Base-by-base conservation (phyloP, 2,113 vertebrate genomes). In the Macroglossus sobrinus region DNA sequence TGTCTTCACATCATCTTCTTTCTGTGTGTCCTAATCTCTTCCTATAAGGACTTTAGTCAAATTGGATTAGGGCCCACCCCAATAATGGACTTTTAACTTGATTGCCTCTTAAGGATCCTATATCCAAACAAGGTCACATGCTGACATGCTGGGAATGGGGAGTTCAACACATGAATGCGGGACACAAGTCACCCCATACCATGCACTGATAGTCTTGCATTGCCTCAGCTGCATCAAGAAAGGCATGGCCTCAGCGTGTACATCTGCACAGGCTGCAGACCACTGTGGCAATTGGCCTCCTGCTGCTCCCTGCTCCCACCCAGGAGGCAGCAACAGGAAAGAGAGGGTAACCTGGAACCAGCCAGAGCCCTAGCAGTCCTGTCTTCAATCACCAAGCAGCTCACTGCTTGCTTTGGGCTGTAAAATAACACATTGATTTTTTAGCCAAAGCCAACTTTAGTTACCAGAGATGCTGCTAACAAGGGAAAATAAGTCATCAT, bases 371-470 rank as follows among this genome's bases (percentile, higher is more conserved):
- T 45, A 0, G 11, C 15, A 5, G 2, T 0, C 59, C 66, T 64
- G 64, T 68, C 30, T 0, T 59, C 92, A 76, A 2, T 64, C 92
- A 22, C 13, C 53, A 68, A 14, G 76, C 85, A 69, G 68, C 63
- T 47, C 84, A 2, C 63, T 68, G 86, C 78, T 80, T 78, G 64
- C 75, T 43, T 3, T 35, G 38, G 55, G 40, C 64, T 88, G 80
- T 88, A 69, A 95, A 94, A 89, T 85, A 86, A 80, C 64, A 53
- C 64, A 75, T 16, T 33, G 40, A 84, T 90, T 88, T 78, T 55
- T 33, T 61, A 90, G 93, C 88, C 92, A 95, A 96, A 61, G 86
- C 84, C 92, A 93, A 95, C 74, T 97, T 95, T 96, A 95, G 90
- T 97, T 66, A 88, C 79, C 84, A 61, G 64, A 0, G 75, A 79